Base-by-base conservation (phyloP, 2,113 vertebrate genomes). In the Salvelinus sp. region DNA sequence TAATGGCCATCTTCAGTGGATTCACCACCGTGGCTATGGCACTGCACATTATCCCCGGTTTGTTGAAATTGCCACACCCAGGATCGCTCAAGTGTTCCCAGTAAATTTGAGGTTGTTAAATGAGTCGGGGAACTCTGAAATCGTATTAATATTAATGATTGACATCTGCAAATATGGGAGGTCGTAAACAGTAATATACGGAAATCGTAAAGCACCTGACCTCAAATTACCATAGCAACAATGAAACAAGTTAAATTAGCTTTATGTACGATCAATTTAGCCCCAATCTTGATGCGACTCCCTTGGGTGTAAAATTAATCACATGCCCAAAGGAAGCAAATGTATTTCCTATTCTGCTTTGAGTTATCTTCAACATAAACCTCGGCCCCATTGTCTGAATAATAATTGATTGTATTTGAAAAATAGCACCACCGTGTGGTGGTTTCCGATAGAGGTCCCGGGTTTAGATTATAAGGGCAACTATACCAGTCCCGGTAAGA, bases 201-300 rank as follows among this genome's bases (percentile, higher is more conserved):
- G 28, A 72, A 75, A 74, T 23, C 69, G 63, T 54, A 23, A 10
- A 76, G 77, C 60, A 65, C 86, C 30, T 79, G 88, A 88, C 87
- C 91, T 89, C 80, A 76, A 85, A 82, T 92, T 91, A 90, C 80
- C 87, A 88, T 84, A 79, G 85, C 80, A 18, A 69, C 88, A 85
- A 90, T 89, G 2, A 62, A 70, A 70, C 14, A 87, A 86, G 82
- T 91, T 91, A 88, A 90, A 90, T 89, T 82, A 76, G 18, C 77
- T 77, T 28, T 78, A 78, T 76, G 28, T 78, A 78, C 69, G 70
- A 93, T 90, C 83, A 88, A 85, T 90, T 88, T 91, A 81, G 80
- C 82, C 16, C 85, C 85, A 86, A 86, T 90, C 84, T 84, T 86
- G 85, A 71, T 64, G 54, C 68, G 33, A 63, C 80, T 90, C 91